Percentiles rank a stretch among this genome's conserved stretches.
These are phyloP conservation scores for Blastobasis adustella DNA, from an alignment of 2,888 invertebrate species.

Conservation along the genomic window DNA sequence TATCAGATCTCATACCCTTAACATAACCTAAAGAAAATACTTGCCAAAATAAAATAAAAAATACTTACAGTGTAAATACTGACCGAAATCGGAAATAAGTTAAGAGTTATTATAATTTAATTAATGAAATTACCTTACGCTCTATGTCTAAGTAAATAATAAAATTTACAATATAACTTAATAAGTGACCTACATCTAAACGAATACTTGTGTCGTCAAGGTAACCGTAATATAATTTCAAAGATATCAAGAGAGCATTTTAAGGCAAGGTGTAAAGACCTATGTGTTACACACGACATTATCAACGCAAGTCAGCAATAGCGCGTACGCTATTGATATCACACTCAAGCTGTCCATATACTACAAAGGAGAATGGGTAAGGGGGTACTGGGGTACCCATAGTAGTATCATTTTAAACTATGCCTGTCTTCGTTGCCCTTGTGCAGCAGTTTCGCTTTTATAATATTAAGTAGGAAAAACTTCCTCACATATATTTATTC, in stretches of 20 bases:
- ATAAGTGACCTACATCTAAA: constrained; percentile 47
- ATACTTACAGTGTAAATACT: constrained; percentile 73
- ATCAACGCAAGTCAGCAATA: constrained; percentile 8
- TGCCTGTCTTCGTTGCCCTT: too few relatives aligned
- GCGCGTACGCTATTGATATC: background rate
- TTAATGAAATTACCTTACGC: constrained; percentile 35
- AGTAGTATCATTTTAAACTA: too few relatives aligned
- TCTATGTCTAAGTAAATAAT: constrained; percentile 51
- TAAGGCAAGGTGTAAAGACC: constrained; percentile 60
- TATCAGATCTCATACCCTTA: constrained; percentile 38
- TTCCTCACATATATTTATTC: too few relatives aligned
- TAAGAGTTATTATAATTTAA: constrained; percentile 58
- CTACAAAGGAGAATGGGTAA: too few relatives aligned
- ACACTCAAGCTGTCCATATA: constrained; percentile 3
- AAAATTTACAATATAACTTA: constrained; percentile 63
- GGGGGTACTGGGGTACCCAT: too few relatives aligned
- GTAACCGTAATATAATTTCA: constrained; percentile 72
- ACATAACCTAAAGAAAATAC: constrained; percentile 42
- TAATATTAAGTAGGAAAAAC: too few relatives aligned
- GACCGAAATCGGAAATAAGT: constrained; percentile 73
- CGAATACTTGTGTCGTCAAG: constrained; percentile 71
- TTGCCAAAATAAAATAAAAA: constrained; percentile 45
- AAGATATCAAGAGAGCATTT: constrained; percentile 68
- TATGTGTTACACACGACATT: constrained; percentile 14
- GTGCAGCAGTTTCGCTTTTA: too few relatives aligned